These are phyloP conservation scores for Gymnosoma rotundatum DNA, from an alignment of 2,888 invertebrate genomes.

Conservation along the genomic window DNA sequence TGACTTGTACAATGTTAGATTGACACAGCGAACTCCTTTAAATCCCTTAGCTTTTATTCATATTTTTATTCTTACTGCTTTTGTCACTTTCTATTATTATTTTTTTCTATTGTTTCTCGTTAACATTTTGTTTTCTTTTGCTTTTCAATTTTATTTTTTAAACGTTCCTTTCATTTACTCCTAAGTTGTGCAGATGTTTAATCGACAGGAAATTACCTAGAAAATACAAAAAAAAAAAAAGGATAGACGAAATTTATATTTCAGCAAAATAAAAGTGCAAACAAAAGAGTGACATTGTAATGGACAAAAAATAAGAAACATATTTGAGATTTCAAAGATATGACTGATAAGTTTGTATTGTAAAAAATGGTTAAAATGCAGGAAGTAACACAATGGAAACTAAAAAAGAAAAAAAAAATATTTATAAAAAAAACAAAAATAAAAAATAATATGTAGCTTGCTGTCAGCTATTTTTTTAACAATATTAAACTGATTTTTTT, in stretches of 20 bases:
- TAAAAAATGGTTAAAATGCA: neutral
- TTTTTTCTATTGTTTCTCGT: slow-evolving; percentile 3
- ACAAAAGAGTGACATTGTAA: neutral
- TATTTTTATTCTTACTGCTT: slow-evolving; percentile 20
- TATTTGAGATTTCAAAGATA: slow-evolving; percentile 28
- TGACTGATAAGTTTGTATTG: no score
- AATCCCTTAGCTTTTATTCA: slow-evolving; percentile 20
- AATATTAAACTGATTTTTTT: no score
- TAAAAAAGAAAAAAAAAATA: no score
- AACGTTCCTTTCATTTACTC: slow-evolving; percentile 13
- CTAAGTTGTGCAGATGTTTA: slow-evolving; percentile 63
- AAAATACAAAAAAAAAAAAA: slow-evolving; percentile 54
- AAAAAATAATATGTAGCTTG: no score
- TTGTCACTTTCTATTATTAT: slow-evolving; percentile 1
- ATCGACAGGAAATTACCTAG: slow-evolving; percentile 71
- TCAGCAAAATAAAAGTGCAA: neutral
- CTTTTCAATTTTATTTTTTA: slow-evolving; percentile 4
- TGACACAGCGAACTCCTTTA: slow-evolving; percentile 13
- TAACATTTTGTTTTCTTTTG: neutral
- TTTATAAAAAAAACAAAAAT: no score
- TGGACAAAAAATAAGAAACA: neutral
- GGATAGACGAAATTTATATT: neutral
- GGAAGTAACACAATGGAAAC: no score
- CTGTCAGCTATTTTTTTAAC: no score
- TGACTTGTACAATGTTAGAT: neutral